phyloP scores from a whole-genome alignment of 2,797 vertebrate species.

The Poliocrania exsul region DNA sequence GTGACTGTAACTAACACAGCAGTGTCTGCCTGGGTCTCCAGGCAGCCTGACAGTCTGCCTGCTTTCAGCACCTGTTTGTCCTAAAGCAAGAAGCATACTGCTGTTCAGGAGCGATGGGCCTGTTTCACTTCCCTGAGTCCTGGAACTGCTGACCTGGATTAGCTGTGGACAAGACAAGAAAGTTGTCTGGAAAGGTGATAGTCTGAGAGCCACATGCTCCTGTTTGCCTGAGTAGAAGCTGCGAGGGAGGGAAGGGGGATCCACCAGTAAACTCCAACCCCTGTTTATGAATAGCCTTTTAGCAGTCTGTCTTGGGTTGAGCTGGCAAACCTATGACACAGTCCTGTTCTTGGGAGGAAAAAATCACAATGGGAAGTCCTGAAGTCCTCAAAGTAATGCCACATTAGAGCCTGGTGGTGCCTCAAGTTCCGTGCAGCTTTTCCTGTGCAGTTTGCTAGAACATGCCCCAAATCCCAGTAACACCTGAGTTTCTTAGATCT shows the following conservation, averaged over 20 bases:
- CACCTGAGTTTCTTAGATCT: background rate
- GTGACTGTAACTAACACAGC: background rate
- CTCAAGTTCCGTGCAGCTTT: background rate
- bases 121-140: background rate
- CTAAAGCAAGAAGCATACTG: background rate
- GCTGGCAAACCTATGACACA: too few relatives aligned
- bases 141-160: background rate
- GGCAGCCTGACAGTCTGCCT: background rate
- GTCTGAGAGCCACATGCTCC: background rate
- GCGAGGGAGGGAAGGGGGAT: background rate
- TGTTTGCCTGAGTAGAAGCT: background rate
- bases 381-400: background rate
- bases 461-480: background rate
- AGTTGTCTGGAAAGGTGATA: background rate
- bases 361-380: background rate
- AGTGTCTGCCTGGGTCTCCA: background rate
- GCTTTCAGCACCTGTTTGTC: background rate
- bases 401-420: background rate
- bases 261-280: background rate
- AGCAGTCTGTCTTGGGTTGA: too few relatives aligned
- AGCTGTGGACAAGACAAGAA: background rate
- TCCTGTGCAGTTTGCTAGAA: background rate
- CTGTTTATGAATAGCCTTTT: background rate
- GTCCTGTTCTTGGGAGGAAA: background rate
- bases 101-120: accelerated